phyloP scores from a whole-genome alignment of 2,888 invertebrate genomes.

The Brassicogethes aeneus region DNA sequence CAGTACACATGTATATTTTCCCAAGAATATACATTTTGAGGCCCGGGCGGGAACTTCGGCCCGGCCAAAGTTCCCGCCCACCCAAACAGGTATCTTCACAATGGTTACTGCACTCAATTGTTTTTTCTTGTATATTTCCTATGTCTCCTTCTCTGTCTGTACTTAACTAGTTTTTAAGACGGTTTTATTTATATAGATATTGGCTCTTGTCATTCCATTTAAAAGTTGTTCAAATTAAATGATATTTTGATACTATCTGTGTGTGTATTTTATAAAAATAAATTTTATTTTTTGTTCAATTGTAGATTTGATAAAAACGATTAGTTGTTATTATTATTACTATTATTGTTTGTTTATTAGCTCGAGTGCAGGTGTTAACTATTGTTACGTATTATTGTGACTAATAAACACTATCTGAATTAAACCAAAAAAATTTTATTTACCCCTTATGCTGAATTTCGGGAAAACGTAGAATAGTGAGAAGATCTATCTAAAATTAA shows the following conservation, averaged over 20 bases:
- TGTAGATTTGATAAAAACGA: slow-evolving; percentile 1
- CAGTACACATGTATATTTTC: slow-evolving; percentile 22
- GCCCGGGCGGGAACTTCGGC: too few species aligned
- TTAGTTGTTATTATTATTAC: slow-evolving; percentile 7
- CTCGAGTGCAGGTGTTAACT: slow-evolving; percentile 35
- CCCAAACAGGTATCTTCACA: slow-evolving; percentile 23
- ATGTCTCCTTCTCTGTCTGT: slow-evolving; percentile 12
- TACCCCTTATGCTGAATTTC: too few species aligned
- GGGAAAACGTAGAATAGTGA: too few species aligned
- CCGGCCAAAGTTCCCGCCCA: too few species aligned
- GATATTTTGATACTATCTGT: slow-evolving; percentile 17
- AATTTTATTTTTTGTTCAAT: slow-evolving; percentile 16
- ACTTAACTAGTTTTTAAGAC: slow-evolving; percentile 23
- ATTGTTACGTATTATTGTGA: slow-evolving; percentile 32
- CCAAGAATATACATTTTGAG: slow-evolving; percentile 18
- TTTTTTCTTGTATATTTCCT: slow-evolving; percentile 5
- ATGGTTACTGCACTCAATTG: slow-evolving; percentile 30
- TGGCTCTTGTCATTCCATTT: slow-evolving; percentile 26
- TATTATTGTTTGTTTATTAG: slow-evolving; percentile 18
- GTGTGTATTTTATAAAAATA: slow-evolving; percentile 23
- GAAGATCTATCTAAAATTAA: too few species aligned
- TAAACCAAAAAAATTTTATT: too few species aligned
- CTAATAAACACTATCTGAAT: slow-evolving; percentile 33
- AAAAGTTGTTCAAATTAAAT: slow-evolving; percentile 14
- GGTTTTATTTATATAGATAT: slow-evolving; percentile 7